A percentile compares a stretch with the other conserved stretches of the same genome.
These are phyloP conservation scores for Lates japonicus DNA, from an alignment of 2,797 vertebrate genomes.

Conservation along the genomic window DNA sequence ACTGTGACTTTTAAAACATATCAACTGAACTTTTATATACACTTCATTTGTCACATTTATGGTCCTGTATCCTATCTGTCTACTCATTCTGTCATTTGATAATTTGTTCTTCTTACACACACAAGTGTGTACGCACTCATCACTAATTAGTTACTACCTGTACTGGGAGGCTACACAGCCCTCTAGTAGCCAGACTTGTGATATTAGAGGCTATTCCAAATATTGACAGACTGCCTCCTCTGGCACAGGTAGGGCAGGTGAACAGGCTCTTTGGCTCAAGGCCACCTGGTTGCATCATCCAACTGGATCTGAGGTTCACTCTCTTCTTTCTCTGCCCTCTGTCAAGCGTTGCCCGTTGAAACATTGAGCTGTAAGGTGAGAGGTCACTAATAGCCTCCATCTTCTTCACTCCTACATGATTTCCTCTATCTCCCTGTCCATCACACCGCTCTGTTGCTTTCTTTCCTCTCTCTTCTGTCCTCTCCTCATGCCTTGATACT, in stretches of 20 bases:
- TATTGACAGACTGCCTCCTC: constrained; percentile 45
- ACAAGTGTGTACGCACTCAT: not conserved
- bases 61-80: not conserved
- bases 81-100: not conserved
- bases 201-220: constrained; percentile 33
- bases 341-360: constrained; percentile 51
- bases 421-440: constrained; percentile 58
- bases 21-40: not conserved
- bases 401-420: constrained; percentile 50
- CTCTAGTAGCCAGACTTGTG: constrained; percentile 9
- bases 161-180: not conserved
- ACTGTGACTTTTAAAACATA: constrained; percentile 11
- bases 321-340: constrained; percentile 12
- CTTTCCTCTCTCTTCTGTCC: constrained; percentile 8
- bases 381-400: constrained; percentile 76
- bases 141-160: constrained; percentile 3
- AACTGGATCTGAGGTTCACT: not conserved
- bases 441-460: constrained; percentile 41
- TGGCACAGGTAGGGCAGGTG: constrained; percentile 53
- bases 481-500: constrained; percentile 48
- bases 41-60: not conserved
- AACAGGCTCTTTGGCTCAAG: constrained; percentile 47
- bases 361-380: constrained; percentile 71
- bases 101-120: not conserved
- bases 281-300: constrained; percentile 75